Percentiles rank a stretch among this genome's conserved stretches.
Conservation (phyloP, 2,888 invertebrate genomes). For the Patella pellucida region DNA sequence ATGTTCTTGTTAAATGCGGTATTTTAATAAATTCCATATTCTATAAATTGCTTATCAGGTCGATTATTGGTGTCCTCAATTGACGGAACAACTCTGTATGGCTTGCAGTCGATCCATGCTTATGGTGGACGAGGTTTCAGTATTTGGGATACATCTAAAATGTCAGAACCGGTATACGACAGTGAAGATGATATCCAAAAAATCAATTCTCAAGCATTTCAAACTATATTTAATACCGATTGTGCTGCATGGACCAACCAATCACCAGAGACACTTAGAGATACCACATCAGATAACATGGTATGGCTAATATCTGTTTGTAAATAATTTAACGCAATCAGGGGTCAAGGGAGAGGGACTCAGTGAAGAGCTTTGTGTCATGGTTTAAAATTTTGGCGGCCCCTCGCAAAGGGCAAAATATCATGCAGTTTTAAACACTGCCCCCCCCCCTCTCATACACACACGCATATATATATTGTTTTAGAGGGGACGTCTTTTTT, state of each 20-base stretch:
- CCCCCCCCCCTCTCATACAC: too few relatives aligned
- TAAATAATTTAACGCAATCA: neutral
- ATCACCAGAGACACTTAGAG: conserved; percentile 43
- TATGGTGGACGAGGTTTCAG: conserved; percentile 52
- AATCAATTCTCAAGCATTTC: conserved; percentile 34
- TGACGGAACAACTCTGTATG: conserved; percentile 33
- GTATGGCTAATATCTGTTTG: conserved; percentile 26
- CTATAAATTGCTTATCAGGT: conserved; percentile 25
- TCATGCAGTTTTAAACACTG: too few relatives aligned
- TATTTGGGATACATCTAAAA: conserved; percentile 41
- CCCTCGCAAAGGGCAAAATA: too few relatives aligned
- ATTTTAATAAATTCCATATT: too few relatives aligned
- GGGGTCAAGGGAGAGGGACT: too few relatives aligned
- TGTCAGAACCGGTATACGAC: conserved; percentile 38
- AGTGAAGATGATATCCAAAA: conserved; percentile 43
- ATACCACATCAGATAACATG: conserved; percentile 39
- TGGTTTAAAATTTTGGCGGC: too few relatives aligned
- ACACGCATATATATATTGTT: too few relatives aligned
- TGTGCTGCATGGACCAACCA: conserved; percentile 28
- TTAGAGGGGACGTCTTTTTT: too few relatives aligned
- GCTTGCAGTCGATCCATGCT: conserved; percentile 29
- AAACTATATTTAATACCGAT: conserved; percentile 45
- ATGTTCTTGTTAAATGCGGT: too few relatives aligned
- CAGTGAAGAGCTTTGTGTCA: too few relatives aligned
- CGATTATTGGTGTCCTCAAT: conserved; percentile 38